Evolutionary conservation across 2,797 vertebrate genomes (phyloP).

Genomic region (Pseudomugil gertrudae): DNA sequence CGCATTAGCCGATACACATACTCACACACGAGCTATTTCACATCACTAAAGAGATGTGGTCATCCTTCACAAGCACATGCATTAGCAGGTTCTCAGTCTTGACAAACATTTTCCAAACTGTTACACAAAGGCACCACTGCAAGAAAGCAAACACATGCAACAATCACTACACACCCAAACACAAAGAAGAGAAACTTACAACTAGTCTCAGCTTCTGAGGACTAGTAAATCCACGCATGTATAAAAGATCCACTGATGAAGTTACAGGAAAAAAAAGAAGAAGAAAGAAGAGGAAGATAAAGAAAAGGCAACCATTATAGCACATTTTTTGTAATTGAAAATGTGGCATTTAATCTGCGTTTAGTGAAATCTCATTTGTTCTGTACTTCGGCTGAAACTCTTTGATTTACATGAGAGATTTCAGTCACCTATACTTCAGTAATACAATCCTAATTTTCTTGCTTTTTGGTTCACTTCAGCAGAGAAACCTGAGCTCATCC

Average conservation of each 20-base stretch:
- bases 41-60: slow-evolving; percentile 44
- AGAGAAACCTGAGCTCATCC: slow-evolving; percentile 79
- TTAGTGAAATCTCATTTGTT: slow-evolving; percentile 2
- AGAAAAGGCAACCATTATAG: slow-evolving; percentile 15
- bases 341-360: neutral
- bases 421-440: slow-evolving; percentile 64
- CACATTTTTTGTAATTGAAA: slow-evolving; percentile 7
- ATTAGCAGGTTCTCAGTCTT: slow-evolving; percentile 38
- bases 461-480: slow-evolving; percentile 78
- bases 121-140: slow-evolving; percentile 61
- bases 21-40: slow-evolving; percentile 38
- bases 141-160: slow-evolving; percentile 74
- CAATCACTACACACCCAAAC: slow-evolving; percentile 67
- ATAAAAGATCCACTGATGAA: slow-evolving; percentile 57
- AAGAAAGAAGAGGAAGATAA: slow-evolving; percentile 19
- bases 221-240: slow-evolving; percentile 50
- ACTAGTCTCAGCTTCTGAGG: slow-evolving; percentile 60
- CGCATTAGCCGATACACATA: slow-evolving; percentile 32
- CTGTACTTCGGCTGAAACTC: slow-evolving; percentile 18
- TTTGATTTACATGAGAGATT: slow-evolving; percentile 67
- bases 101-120: slow-evolving; percentile 32
- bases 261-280: slow-evolving; percentile 18
- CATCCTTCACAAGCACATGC: slow-evolving; percentile 69
- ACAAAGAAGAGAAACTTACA: slow-evolving; percentile 77
- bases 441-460: slow-evolving; percentile 82